A percentile compares a stretch with the other conserved stretches of the same genome.
These are phyloP conservation scores for Anticlea derivata DNA, from an alignment of 2,888 invertebrate genomes.

Conservation along the genomic window DNA sequence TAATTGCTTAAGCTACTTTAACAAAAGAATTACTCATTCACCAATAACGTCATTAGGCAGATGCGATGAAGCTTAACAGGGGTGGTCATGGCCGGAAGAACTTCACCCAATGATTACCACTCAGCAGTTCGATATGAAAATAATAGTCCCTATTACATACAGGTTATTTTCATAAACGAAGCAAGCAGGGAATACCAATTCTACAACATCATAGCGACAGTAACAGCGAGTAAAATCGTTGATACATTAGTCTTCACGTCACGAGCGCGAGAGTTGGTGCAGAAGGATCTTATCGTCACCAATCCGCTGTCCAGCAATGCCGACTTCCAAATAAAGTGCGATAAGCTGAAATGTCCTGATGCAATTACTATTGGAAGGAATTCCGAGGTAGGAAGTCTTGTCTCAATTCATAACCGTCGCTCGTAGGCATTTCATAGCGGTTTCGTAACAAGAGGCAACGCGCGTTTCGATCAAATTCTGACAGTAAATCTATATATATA, in stretches of 20 bases:
- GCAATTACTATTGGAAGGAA: slow-evolving; percentile 54
- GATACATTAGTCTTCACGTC: slow-evolving; percentile 61
- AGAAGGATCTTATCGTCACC: slow-evolving; percentile 56
- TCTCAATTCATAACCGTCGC: too few relatives aligned
- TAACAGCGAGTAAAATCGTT: slow-evolving; percentile 61
- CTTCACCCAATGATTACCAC: too few relatives aligned
- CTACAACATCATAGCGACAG: slow-evolving; percentile 58
- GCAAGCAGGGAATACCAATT: slow-evolving; percentile 66
- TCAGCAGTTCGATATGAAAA: too few relatives aligned
- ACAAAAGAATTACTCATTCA: too few relatives aligned
- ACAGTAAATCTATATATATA: too few relatives aligned
- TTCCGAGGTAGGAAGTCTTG: slow-evolving; percentile 51
- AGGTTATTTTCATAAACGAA: slow-evolving; percentile 71
- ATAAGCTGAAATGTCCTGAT: slow-evolving; percentile 55
- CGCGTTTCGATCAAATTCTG: too few relatives aligned
- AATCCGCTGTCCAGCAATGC: slow-evolving; percentile 62
- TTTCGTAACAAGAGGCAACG: too few relatives aligned
- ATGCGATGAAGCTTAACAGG: too few relatives aligned
- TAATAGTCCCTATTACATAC: slow-evolving; percentile 6
- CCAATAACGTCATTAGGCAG: too few relatives aligned
- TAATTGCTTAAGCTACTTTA: neutral
- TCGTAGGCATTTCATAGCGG: too few relatives aligned
- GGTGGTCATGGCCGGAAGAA: too few relatives aligned
- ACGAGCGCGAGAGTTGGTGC: slow-evolving; percentile 65
- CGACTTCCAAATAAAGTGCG: slow-evolving; percentile 52